Evolutionary conservation across 2,113 vertebrate genomes (phyloP), one percentile per base, ranked within the genome.

Genomic region (Gymnarchus niloticus): DNA sequence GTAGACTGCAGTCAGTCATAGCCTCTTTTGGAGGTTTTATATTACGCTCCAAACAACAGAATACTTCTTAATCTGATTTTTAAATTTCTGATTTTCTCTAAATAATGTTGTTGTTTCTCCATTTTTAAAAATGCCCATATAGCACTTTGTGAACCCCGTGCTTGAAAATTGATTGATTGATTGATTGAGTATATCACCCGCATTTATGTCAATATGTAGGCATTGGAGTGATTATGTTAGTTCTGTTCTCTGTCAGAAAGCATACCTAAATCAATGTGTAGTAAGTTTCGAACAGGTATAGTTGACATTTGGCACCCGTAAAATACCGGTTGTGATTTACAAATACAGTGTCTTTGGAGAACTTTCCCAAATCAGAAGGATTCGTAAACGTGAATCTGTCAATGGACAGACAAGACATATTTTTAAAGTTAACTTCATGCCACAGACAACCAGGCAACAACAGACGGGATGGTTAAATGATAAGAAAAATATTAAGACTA

Each of bases 401-500:
- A n/a, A 81, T 17, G 6, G 49, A 28, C 46, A 52, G 80, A 52
- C 80, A 54, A 51, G 49, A 10, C 25, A 33, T 28, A 28, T 81
- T 33, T 48, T 54, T 10, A 81, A 49, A 80, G 46, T 37, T 37
- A 14, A 78, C 44, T 78, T 81, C 28, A 54, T 81, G 2, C 78
- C 7, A 81, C 49, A 81, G 49, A 52, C 19, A 33, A 52, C n/a
- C n/a, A 23, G 19, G 51, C 80, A 52, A 52, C 49, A 81, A 52
- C 25, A 28, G 80, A 9, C 80, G 1, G n/a, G 80, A 25, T 10
- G 10, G 46, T 81, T 81, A 81, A 81, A 52, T 14, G 25, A 81
- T 23, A 33, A 81, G 6, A 81, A 81, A 81, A 54, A 81, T 48
- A 80, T 49, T 80, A 49, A 37, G 76, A 80, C 76, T 80, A 17